Evolutionary conservation across 2,888 invertebrate genomes (phyloP), one percentile per base, ranked within the genome.

Genomic region (Chrysolina oricalcia): DNA sequence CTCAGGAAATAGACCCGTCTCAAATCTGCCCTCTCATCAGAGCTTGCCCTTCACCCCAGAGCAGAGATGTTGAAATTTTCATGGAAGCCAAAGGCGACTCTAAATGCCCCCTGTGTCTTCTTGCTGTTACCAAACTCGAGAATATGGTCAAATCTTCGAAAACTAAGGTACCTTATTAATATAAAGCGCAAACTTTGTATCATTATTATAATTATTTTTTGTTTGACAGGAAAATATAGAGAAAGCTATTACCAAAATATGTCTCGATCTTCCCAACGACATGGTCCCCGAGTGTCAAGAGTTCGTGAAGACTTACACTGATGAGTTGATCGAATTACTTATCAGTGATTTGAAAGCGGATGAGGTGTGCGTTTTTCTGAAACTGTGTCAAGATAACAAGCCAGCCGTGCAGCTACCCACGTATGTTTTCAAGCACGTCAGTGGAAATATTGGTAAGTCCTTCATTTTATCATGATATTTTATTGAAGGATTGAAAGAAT

Each of bases 21-120:
- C 90, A 91, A 83, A 93, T 95, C 70, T 97, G 97, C 84, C 96
- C 96, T 8, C 90, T 91, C 68, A 86, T 96, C 72, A 91, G 91
- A 76, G 87, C 94, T 70, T 96, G 96, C 84, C 93, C 94, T 0
- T 88, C 90, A 8, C 87, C 89, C 13, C 56, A 81, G 41, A 90
- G 91, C 21, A 87, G 87, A 64, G 90, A 91, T 70, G 90, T 93
- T 50, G 91, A 91, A 80, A 90, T 92, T 74, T 90, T 91, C 80
- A 87, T 90, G 75, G 83, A 85, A 70, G 89, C 91, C 83, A 80
- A 84, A n/a, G 91, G 93, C 68, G 93, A 94, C 81, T 91, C 92
- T 19, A 94, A 92, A 83, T 97, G 97, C 85, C 94, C 96, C 0
- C 89, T 97, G 10, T 98, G 98, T 85, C 90, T 97, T 75, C 94